A percentile compares a stretch with the other conserved stretches of the same genome.
Conservation (phyloP, 2,797 vertebrate species). For the Poecilia gillii region DNA sequence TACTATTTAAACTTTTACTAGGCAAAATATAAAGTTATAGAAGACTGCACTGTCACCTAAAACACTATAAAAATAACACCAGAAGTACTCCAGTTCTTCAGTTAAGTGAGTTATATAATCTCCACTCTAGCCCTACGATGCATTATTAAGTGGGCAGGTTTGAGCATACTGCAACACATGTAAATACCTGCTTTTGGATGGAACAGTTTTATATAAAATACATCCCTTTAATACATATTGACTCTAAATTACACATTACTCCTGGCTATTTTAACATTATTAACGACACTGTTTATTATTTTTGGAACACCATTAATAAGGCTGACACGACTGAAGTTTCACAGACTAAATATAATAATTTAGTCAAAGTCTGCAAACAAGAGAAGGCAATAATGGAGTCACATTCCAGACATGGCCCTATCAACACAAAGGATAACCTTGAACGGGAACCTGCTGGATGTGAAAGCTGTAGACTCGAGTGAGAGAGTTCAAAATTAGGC, state of each 20-base stretch:
- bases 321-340: constrained; percentile 19
- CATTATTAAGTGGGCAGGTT: constrained; percentile 53
- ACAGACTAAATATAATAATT: background rate
- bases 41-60: constrained; percentile 24
- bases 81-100: constrained; percentile 34
- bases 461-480: background rate
- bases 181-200: constrained; percentile 13
- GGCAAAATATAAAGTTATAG: constrained; percentile 21
- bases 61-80: constrained; percentile 48
- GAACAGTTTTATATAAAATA: constrained; percentile 1
- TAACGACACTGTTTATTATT: constrained; percentile 2
- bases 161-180: constrained; percentile 27
- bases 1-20: constrained; percentile 13
- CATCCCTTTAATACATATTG: background rate
- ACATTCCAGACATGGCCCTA: constrained; percentile 23
- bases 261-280: background rate
- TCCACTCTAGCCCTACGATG: constrained; percentile 38
- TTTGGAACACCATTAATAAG: constrained; percentile 4
- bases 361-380: constrained; percentile 10
- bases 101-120: constrained; percentile 65
- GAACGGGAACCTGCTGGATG: constrained; percentile 34
- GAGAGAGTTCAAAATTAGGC: constrained; percentile 53
- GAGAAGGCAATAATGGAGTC: constrained; percentile 18
- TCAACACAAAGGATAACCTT: constrained; percentile 42
- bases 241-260: constrained; percentile 10